A percentile compares a stretch with the other conserved stretches of the same genome.
Evolutionary conservation across 2,888 invertebrate genomes (phyloP).

Genomic region (Mimumesa dahlbomi): DNA sequence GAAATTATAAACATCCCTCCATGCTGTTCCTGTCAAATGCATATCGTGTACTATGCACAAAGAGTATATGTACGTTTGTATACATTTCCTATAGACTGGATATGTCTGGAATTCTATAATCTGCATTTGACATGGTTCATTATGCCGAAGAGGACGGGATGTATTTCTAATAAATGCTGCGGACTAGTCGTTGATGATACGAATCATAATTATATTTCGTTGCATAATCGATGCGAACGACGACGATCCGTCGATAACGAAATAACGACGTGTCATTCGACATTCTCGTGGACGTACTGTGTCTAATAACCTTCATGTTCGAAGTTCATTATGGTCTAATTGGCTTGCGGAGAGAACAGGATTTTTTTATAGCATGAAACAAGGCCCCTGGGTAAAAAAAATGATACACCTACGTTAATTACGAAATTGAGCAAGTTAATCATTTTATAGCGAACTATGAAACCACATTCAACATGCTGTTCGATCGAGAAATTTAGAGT

Average conservation of each 20-base stretch:
- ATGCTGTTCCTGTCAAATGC: not conserved
- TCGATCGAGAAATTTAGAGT: not conserved
- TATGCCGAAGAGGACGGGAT: not conserved
- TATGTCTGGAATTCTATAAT: not conserved
- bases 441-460: no score
- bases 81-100: not conserved
- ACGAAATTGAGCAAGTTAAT: no score
- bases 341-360: not conserved
- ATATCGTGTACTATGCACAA: not conserved
- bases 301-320: constrained; percentile 12
- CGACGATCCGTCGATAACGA: not conserved
- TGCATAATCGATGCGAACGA: constrained; percentile 12
- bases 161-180: not conserved
- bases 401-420: no score
- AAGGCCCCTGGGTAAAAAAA: no score
- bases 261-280: not conserved
- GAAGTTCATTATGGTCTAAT: not conserved
- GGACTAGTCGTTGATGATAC: constrained; percentile 8
- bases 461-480: not conserved
- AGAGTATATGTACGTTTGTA: not conserved
- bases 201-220: constrained; percentile 29
- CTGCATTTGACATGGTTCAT: constrained; percentile 42
- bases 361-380: no score
- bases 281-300: not conserved
- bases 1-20: not conserved